phyloP scores from a whole-genome alignment of 2,113 vertebrate species.

The Nothobranchius kuhntae region DNA sequence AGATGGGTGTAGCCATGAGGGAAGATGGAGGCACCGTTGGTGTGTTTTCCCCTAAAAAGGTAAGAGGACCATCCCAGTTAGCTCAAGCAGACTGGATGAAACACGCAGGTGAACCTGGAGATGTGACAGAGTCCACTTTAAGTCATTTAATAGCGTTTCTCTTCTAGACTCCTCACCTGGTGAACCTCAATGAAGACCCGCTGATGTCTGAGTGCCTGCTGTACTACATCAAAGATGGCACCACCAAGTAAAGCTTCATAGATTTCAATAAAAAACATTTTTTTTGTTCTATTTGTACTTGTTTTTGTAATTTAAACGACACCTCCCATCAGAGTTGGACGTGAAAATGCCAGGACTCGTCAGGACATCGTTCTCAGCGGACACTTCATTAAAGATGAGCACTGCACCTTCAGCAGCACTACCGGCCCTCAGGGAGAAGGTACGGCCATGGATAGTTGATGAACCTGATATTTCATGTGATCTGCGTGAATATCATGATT shows the following conservation, averaged over 20 bases:
- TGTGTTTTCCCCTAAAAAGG: conserved; percentile 98
- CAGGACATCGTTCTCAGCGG: conserved; percentile 97
- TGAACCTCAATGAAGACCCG: conserved; percentile 96
- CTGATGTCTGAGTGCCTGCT: conserved; percentile 98
- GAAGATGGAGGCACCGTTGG: conserved; percentile 97
- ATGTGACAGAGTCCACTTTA: not conserved
- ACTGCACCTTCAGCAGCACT: conserved; percentile 93
- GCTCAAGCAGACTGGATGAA: not conserved
- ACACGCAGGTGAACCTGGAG: not conserved
- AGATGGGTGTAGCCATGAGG: conserved; percentile 98
- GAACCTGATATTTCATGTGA: no score
- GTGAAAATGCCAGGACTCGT: conserved; percentile 90
- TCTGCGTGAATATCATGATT: no score
- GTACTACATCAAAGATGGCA: conserved; percentile 98
- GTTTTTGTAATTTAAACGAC: not conserved
- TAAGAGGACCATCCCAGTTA: conserved; percentile 51
- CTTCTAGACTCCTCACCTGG: conserved; percentile 91
- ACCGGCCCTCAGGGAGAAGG: conserved; percentile 86
- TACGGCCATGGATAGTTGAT: conserved; percentile 36
- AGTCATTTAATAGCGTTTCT: not conserved
- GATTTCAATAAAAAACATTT: not conserved
- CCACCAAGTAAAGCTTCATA: conserved; percentile 84
- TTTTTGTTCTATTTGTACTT: not conserved
- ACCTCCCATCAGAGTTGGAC: conserved; percentile 85
- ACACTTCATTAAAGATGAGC: conserved; percentile 96